Base-by-base conservation (phyloP, 2,797 vertebrate genomes). In the Emys orbicularis region DNA sequence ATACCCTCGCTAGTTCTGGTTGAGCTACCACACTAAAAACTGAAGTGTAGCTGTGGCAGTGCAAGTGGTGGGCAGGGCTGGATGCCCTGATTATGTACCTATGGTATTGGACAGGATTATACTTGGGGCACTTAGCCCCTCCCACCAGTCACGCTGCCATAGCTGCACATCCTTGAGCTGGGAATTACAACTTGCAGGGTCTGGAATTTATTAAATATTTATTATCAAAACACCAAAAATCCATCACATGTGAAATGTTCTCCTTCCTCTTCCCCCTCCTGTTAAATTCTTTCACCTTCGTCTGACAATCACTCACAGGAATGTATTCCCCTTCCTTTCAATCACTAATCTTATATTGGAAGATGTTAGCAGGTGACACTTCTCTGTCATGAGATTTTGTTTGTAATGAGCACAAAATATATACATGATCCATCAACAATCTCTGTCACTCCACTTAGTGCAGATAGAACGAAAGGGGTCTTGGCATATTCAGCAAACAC, bases 361-460 rank as follows among this genome's bases (percentile, higher is more conserved):
- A 31, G 44, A 47, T 65, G 50, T n/a, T 16, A 57, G 10, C 52
- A 7, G 27, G 50, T 0, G 4, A 21, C 34, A 52, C 49, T 41
- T 13, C 27, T 18, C 44, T 41, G 4, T 8, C 84, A 31, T 1
- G 2, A 54, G 25, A 19, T 49, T 19, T 7, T 1, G 29, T 49
- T 27, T 37, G 25, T 2, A 1, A 77, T 3, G 79, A 77, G 5
- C 5, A 15, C 54, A 1, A 21, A 49, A 4, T 1, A 19, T 37
- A 37, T 76, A 21, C 65, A 9, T 41, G 49, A 34, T 15, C 16
- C 19, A 3, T 21, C 0, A 0, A 31, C 49, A 11, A 68, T 10
- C 27, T 12, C 3, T 31, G 27, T 68, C 34, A 1, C 3, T 44
- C 49, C 2, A 0, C 11, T 89, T 56, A 10, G 12, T 34, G 18